Evolutionary conservation across 2,113 vertebrate species (phyloP).

Genomic region (Pluvialis apricaria): DNA sequence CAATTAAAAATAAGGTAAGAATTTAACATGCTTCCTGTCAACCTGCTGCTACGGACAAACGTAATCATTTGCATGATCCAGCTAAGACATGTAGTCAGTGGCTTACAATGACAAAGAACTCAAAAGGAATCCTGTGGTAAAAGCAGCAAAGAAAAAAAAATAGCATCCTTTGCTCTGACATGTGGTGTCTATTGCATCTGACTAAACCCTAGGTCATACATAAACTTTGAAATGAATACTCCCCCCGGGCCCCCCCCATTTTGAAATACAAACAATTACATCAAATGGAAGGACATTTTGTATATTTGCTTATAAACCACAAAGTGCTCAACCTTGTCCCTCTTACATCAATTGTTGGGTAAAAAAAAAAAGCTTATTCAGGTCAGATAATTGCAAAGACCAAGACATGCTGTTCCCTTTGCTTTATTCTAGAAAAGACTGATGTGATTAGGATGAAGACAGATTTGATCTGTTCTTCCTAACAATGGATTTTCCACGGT

Average conservation of each 20-base stretch:
- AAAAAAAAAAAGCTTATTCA: neutral
- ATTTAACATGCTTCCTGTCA: neutral
- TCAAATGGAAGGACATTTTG: neutral
- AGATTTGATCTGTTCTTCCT: neutral
- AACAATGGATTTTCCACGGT: neutral
- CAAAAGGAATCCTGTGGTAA: neutral
- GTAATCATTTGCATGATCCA: neutral
- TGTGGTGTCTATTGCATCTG: neutral
- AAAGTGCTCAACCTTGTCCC: neutral
- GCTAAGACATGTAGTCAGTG: neutral
- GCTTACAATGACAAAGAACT: neutral
- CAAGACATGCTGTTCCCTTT: neutral
- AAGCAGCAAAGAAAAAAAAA: neutral
- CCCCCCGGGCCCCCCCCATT: too few relatives aligned
- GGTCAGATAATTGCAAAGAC: neutral
- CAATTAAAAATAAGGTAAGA: neutral
- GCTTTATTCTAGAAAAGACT: neutral
- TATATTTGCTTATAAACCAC: neutral
- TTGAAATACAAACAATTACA: neutral
- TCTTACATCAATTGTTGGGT: neutral
- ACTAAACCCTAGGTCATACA: neutral
- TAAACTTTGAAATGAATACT: neutral
- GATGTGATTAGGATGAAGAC: neutral
- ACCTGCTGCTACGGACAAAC: neutral
- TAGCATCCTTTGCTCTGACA: neutral